Base-by-base conservation (phyloP, 2,888 invertebrate genomes). In the Drosophila mimetica region DNA sequence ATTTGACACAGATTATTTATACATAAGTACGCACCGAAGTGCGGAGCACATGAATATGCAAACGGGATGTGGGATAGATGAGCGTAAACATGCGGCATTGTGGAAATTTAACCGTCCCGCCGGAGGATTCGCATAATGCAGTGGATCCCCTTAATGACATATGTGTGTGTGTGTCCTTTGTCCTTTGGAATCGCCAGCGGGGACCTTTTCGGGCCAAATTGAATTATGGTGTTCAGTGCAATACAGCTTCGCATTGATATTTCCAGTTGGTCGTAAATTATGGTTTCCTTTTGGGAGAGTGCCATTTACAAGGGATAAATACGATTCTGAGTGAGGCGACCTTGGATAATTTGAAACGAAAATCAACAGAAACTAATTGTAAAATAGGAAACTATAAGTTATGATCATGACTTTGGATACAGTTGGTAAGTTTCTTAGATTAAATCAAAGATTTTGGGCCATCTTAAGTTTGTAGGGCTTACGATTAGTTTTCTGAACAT, bases 1-100 rank as follows among this genome's bases (percentile, higher is more conserved):
- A 87, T 88, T 87, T 86, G 75, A 88, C 83, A 77, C 64, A 86
- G 74, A 83, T 87, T 87, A 89, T 81, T 63, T 67, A 70, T 72
- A 84, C 51, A 70, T 67, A 70, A 70, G 53, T 61, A 74, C 74
- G 55, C 61, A 48, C 36, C 36, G 20, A 67, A 66, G 66, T 61
- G 37, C 50, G 63, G 41, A n/a, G 36, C 48, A 67, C 71, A 86
- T 51, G 50, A 50, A 73, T 55, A 64, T 64, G 72, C 72, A 72
- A 71, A 57, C 50, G 36, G 71, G 28, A 30, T 58, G 55, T 39
- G 52, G 50, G 25, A 22, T 66, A 66, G 71, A 55, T 70, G 55
- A 13, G 59, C 58, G 52, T 52, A 25, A 59, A 34, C 52, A 58
- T 51, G 58, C 51, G 58, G 32, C 16, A 42, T 52, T 59, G 52